Conservation (phyloP, 2,113 vertebrate species). For the Salvelinus alpinus region DNA sequence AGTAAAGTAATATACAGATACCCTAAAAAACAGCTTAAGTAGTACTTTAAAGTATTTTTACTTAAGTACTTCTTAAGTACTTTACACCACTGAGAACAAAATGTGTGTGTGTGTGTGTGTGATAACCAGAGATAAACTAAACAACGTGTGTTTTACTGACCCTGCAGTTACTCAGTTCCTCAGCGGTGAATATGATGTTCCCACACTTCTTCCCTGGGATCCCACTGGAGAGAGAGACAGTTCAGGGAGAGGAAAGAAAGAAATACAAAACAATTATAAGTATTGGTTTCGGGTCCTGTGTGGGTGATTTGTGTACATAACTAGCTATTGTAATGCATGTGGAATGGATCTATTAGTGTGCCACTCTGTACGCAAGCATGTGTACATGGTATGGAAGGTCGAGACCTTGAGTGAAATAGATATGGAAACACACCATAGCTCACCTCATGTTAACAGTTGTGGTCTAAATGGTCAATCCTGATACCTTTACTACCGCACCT, state of each 20-base stretch:
- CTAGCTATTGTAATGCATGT: neutral
- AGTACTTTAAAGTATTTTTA: no score
- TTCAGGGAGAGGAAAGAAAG: neutral
- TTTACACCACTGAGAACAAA: no score
- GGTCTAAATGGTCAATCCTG: no score
- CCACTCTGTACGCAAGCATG: neutral
- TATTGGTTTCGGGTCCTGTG: neutral
- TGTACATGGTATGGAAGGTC: neutral
- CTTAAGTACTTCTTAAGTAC: no score
- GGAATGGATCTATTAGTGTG: neutral
- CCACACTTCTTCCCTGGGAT: constrained; percentile 23
- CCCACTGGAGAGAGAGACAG: neutral
- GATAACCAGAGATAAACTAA: neutral
- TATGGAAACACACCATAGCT: neutral
- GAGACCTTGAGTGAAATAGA: neutral
- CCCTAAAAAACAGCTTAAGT: no score
- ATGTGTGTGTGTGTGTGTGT: neutral
- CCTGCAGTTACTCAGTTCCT: constrained; percentile 31
- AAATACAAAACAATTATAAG: neutral
- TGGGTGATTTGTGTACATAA: neutral
- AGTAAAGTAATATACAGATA: no score
- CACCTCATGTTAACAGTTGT: no score
- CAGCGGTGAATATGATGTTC: constrained; percentile 11
- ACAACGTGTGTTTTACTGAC: constrained; percentile 7
- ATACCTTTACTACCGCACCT: neutral